Evolutionary conservation across 2,113 vertebrate species (phyloP), one percentile per base, ranked within the genome.

Genomic region (Ceyx cyanopectus): DNA sequence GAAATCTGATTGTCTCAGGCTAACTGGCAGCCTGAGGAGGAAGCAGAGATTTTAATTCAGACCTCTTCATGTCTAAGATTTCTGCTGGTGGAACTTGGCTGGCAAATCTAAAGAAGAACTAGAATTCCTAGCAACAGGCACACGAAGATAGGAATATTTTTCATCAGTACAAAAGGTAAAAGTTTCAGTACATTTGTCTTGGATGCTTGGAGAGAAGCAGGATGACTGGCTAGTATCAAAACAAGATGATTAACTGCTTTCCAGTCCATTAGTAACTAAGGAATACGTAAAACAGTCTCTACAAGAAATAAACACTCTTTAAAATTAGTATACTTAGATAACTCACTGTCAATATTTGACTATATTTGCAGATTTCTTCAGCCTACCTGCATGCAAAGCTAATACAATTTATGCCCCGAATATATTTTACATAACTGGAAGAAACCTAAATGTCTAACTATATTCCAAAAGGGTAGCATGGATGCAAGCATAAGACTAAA

Each of bases 251-350:
- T 12, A 89, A 85, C 54, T 68, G 75, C 37, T 50, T 58, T 37
- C 58, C 48, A 81, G 45, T 73, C 26, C 74, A 73, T 93, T 85
- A 81, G 89, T 93, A 94, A 79, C 66, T 76, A 91, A 63, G 77
- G 62, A 89, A 23, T 50, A 78, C 5, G 11, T 32, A 69, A 80
- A 93, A 93, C 69, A 89, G 32, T 4, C 17, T 20, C 32, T 62
- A 30, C 54, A 82, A 56, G 65, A 53, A 68, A 69, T 32, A 91
- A 94, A 89, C 54, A 89, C 14, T 43, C 14, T 56, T 56, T 62
- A 61, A 27, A 54, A 78, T 72, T 48, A 90, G 51, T 78, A 45
- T 24, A 45, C 10, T 40, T 43, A 15, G 7, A 43, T 48, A 73
- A 62, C 26, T 76, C 41, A 23, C 9, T 69, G 34, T 16, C 8